Evolutionary conservation across 2,888 invertebrate species (phyloP), one percentile per base, ranked within the genome.

Genomic region (Stenchaetothrips biformis): DNA sequence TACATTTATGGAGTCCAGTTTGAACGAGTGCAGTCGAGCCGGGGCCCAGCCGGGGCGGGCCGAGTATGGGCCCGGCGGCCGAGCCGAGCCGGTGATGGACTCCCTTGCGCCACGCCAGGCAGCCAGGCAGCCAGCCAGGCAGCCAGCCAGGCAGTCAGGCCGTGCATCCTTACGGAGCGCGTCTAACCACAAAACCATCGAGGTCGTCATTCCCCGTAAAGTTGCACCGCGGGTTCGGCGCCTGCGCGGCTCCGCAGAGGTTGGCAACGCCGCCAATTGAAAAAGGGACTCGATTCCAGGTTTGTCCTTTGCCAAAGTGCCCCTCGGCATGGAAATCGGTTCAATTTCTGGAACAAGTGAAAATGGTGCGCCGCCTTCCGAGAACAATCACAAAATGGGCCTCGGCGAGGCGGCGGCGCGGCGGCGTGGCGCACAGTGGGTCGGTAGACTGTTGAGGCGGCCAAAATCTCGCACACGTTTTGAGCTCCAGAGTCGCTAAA

Each of bases 171-270:
- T 74, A 74, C 53, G 53, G 53, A 53, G 53, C 53, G 53, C 53
- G 67, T 21, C 67, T 25, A 25, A 74, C 67, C 67, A 74, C 67
- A 74, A 74, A 74, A 74, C 67, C 67, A 74, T 74, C 67, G 67
- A 74, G 67, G 67, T 74, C 67, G 25, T 21, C 25, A 74, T 74
- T 74, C 9, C 67, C 21, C 67, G 67, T 59, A 59, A 59, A 59
- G 59, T 13, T 59, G 62, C 59, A n/a, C 18, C 62, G 62, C 62
- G 62, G 67, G 67, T 67, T 67, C 67, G 67, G 21, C 67, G n/a
- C 67, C 67, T 11, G 9, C 21, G 67, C 67, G 21, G 67, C 67
- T 37, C 37, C 4, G 37, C 37, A 37, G 37, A 37, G 37, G 37
- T 37, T 37, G 37, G 37, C 37, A 37, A 37, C 37, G 37, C 37